A percentile compares a stretch with the other conserved stretches of the same genome.
These are phyloP conservation scores for Eospalax fontanierii DNA, from an alignment of 2,797 vertebrate genomes.

Conservation along the genomic window DNA sequence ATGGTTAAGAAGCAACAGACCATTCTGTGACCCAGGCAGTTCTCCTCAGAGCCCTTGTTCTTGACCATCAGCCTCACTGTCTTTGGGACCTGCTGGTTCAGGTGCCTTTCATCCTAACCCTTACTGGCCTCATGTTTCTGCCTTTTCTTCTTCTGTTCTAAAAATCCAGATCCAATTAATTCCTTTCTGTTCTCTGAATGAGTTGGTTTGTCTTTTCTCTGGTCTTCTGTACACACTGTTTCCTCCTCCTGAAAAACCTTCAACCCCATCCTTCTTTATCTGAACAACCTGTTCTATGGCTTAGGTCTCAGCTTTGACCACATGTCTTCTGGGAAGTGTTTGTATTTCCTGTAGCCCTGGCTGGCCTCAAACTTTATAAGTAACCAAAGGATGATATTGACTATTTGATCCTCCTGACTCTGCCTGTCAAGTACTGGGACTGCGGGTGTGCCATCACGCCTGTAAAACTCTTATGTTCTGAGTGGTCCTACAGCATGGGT, in stretches of 20 bases:
- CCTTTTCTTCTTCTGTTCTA: not conserved
- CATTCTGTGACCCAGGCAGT: not conserved
- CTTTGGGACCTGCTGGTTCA: not conserved
- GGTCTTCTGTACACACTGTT: not conserved
- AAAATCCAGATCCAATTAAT: not conserved
- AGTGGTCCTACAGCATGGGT: fast-evolving
- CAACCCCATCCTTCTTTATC: not conserved
- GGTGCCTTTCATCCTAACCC: not conserved
- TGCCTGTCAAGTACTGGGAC: not conserved
- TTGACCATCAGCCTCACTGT: not conserved
- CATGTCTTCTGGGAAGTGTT: not conserved
- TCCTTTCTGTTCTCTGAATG: not conserved
- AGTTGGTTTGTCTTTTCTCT: not conserved
- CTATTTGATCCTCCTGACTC: not conserved
- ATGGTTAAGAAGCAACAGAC: not conserved
- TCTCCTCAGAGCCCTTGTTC: not conserved
- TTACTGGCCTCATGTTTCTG: not conserved
- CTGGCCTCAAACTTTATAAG: not conserved
- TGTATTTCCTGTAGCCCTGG: not conserved
- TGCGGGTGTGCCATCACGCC: no score
- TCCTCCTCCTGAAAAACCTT: not conserved
- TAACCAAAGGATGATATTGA: not conserved
- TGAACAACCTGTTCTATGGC: not conserved
- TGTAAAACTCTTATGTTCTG: not conserved
- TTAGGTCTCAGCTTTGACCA: not conserved